phyloP scores from a whole-genome alignment of 1,140 invertebrate species.

The Microvelia longipes region DNA sequence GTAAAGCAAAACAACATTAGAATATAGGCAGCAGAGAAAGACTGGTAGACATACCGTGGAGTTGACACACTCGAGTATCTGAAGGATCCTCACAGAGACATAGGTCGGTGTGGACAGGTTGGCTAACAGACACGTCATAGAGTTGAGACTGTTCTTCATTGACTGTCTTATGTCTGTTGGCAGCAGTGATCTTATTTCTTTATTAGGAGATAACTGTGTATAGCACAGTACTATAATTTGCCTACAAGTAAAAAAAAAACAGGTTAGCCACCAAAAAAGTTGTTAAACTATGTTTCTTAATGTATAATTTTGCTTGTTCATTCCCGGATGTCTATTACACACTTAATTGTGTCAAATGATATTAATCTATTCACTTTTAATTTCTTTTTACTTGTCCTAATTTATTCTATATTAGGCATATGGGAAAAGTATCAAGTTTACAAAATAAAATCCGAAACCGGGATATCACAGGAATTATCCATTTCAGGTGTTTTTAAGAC shows the following conservation, averaged over 20 bases:
- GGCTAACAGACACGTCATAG: conserved; percentile 6
- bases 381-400: no score
- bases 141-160: conserved; percentile 7
- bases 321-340: no score
- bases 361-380: no score
- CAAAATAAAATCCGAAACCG: no score
- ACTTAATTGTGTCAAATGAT: no score
- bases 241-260: conserved; percentile 12
- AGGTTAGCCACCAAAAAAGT: neutral
- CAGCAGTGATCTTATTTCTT: conserved; percentile 23
- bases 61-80: conserved; percentile 37
- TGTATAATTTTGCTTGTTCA: no score
- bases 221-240: conserved; percentile 16
- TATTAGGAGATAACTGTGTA: conserved; percentile 33
- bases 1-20: no score
- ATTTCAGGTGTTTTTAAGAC: no score
- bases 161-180: neutral
- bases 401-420: no score
- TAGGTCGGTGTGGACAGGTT: conserved; percentile 29
- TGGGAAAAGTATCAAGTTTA: no score
- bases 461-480: no score
- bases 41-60: conserved; percentile 29
- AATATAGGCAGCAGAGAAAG: no score
- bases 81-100: conserved; percentile 31
- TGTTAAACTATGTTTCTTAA: neutral